A percentile compares a stretch with the other conserved stretches of the same genome.
Evolutionary conservation across 2,888 invertebrate species (phyloP).

Genomic region (Belgica antarctica): DNA sequence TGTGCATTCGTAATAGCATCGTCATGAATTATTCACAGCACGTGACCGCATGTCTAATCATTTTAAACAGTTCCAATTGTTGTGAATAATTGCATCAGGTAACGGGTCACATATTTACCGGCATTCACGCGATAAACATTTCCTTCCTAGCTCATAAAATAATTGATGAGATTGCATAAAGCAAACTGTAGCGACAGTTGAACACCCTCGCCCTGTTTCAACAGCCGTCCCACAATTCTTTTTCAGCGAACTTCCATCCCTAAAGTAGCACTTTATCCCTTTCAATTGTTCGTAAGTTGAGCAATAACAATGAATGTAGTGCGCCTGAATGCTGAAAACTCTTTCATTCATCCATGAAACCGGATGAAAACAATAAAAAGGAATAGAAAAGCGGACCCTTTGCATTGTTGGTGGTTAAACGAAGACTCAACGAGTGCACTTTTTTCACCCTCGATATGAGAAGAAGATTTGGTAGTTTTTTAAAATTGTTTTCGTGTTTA

Average conservation of each 20-base stretch:
- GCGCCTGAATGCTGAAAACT: background rate
- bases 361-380: background rate
- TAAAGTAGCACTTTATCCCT: constrained; percentile 8
- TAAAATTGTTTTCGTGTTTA: constrained; percentile 6
- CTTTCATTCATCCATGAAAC: background rate
- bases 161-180: constrained; percentile 5
- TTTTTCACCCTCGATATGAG: background rate
- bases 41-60: constrained; percentile 2
- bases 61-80: background rate
- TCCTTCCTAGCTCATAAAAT: background rate
- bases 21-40: background rate
- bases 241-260: background rate
- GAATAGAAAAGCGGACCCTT: background rate
- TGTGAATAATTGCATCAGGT: constrained; percentile 24
- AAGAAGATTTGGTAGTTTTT: background rate
- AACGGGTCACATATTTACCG: constrained; percentile 1
- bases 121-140: background rate
- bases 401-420: constrained; percentile 40
- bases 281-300: background rate
- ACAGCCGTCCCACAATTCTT: background rate
- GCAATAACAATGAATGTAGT: background rate
- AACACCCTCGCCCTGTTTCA: background rate
- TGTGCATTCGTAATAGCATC: background rate
- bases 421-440: constrained; percentile 1
- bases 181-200: constrained; percentile 2